phyloP scores from a whole-genome alignment of 2,113 vertebrate species.

The Hemiprocne comata region DNA sequence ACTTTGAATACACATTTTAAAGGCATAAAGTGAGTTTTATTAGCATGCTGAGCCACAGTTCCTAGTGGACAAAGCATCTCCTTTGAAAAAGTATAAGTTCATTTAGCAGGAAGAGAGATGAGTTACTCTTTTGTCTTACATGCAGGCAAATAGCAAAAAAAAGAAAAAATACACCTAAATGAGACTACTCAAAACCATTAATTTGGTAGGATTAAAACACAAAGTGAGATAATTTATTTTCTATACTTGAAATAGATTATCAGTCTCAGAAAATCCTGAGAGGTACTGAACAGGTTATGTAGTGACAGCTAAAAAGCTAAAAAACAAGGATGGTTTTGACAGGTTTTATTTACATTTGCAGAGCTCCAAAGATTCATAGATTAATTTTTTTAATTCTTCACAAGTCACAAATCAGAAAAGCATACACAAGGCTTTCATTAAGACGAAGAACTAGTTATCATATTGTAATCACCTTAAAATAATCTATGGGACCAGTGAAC shows the following conservation, averaged over 20 bases:
- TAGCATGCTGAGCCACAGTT: slow-evolving; percentile 51
- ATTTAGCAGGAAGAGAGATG: background rate
- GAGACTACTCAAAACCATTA: background rate
- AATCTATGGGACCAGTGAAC: background rate
- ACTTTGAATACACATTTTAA: slow-evolving; percentile 68
- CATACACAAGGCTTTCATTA: background rate
- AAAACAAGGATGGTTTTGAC: background rate
- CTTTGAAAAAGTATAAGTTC: background rate
- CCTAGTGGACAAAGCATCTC: background rate
- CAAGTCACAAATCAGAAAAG: background rate
- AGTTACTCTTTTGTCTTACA: background rate
- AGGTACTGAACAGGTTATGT: background rate
- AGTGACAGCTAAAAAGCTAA: background rate
- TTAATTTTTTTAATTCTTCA: background rate
- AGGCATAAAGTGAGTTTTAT: slow-evolving; percentile 62
- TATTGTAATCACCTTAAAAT: background rate
- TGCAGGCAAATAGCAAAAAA: background rate
- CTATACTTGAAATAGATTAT: background rate
- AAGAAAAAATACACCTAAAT: background rate
- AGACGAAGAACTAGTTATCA: background rate
- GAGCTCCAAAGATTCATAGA: background rate
- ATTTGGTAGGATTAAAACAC: background rate
- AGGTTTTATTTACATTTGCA: background rate
- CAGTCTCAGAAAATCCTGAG: background rate
- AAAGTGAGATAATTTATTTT: background rate